These are phyloP conservation scores for Zosterops borbonicus DNA, from an alignment of 2,113 vertebrate genomes.

Conservation along the genomic window DNA sequence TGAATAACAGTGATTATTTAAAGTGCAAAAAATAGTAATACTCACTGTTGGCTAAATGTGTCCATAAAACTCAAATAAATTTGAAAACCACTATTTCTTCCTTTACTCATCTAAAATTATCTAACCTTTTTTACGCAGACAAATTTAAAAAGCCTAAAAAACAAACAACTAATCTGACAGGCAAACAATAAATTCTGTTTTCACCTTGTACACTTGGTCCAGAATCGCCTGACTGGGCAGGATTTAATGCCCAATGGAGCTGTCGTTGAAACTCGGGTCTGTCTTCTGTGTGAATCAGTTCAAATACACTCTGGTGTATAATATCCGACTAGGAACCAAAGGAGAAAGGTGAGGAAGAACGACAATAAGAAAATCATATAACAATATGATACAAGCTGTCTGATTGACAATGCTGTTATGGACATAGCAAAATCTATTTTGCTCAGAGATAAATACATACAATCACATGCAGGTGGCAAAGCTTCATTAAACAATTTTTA, in stretches of 20 bases:
- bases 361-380: not conserved
- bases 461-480: not conserved
- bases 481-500: not conserved
- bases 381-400: not conserved
- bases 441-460: not conserved
- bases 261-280: constrained; percentile 83
- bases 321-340: constrained; percentile 78
- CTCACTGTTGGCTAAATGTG: not conserved
- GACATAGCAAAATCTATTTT: not conserved
- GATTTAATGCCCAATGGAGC: constrained; percentile 82
- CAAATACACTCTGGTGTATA: constrained; percentile 86
- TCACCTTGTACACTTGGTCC: constrained; percentile 72
- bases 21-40: not conserved
- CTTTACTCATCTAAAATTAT: not conserved
- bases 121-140: not conserved
- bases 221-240: constrained; percentile 66
- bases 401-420: not conserved
- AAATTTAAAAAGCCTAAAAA: fast-evolving
- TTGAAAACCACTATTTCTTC: not conserved
- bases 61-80: not conserved
- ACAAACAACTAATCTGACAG: not conserved
- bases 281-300: constrained; percentile 87
- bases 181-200: not conserved
- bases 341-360: not conserved
- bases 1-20: not conserved